A percentile compares a stretch with the other conserved stretches of the same genome.
These are phyloP conservation scores for Heliconius eleuchia DNA, from an alignment of 1,140 invertebrate species.

Conservation along the genomic window DNA sequence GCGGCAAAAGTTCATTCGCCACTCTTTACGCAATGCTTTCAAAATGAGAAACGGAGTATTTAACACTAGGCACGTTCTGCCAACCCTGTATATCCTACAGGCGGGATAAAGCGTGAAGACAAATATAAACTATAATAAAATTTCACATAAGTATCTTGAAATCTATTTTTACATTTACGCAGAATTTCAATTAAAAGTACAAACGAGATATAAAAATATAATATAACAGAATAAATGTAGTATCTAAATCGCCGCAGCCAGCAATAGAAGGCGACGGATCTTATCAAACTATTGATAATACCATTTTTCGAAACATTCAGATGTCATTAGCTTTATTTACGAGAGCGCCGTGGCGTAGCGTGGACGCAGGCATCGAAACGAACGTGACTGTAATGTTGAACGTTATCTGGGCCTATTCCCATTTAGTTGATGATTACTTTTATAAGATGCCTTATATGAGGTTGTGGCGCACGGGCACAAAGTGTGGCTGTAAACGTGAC, in stretches of 20 bases:
- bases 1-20: too few relatives aligned
- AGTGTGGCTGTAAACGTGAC: too few relatives aligned
- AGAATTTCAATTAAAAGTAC: too few relatives aligned
- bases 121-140: neutral
- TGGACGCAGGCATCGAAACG: neutral
- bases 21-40: neutral
- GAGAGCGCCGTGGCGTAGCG: neutral
- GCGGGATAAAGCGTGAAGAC: neutral
- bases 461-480: too few relatives aligned
- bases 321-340: conserved; percentile 5
- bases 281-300: neutral
- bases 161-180: too few relatives aligned
- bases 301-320: neutral
- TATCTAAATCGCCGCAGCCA: neutral
- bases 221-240: too few relatives aligned
- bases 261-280: neutral
- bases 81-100: too few relatives aligned
- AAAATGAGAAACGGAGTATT: too few relatives aligned
- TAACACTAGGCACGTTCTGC: too few relatives aligned
- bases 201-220: too few relatives aligned
- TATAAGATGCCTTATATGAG: neutral
- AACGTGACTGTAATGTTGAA: neutral
- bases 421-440: neutral
- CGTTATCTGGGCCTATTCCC: neutral
- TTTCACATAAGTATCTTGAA: too few relatives aligned